These are phyloP conservation scores for Conus betulinus DNA, from an alignment of 1,140 invertebrate species.

Conservation along the genomic window DNA sequence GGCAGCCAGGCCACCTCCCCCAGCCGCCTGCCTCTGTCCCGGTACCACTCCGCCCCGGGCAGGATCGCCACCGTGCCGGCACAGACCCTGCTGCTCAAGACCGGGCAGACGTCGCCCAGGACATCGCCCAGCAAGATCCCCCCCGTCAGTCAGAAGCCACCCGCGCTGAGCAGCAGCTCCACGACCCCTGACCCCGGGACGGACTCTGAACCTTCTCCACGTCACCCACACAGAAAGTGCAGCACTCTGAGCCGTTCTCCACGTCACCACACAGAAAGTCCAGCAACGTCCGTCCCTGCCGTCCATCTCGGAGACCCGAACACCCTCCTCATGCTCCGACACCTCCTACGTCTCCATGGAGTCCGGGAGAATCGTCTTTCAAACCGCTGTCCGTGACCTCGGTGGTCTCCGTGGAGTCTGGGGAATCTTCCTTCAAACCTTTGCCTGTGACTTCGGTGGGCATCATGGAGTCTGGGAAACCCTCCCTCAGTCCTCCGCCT, in stretches of 20 bases:
- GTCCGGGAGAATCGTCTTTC: conserved; percentile 33
- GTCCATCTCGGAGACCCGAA: conserved; percentile 60
- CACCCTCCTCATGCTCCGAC: conserved; percentile 61
- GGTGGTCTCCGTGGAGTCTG: conserved; percentile 40
- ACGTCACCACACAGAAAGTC: conserved; percentile 35
- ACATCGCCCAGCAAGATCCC: conserved; percentile 53
- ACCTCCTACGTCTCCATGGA: conserved; percentile 48
- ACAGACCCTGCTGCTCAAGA: conserved; percentile 46
- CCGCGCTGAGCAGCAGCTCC: background rate
- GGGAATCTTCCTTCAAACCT: conserved; percentile 56
- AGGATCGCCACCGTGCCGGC: conserved; percentile 68
- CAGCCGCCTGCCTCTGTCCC: conserved; percentile 49
- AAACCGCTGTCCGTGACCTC: conserved; percentile 42
- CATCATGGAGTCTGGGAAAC: background rate
- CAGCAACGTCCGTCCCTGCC: conserved; percentile 57
- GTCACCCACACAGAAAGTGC: conserved; percentile 38
- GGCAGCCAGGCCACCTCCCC: conserved; percentile 50
- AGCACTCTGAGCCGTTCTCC: too few relatives aligned
- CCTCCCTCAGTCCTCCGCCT: conserved; percentile 5
- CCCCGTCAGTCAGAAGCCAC: conserved; percentile 40
- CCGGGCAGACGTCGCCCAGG: conserved; percentile 36
- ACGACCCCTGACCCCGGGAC: background rate
- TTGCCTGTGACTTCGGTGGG: conserved; percentile 36
- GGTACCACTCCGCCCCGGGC: conserved; percentile 69
- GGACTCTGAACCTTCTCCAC: background rate